phyloP scores from a whole-genome alignment of 1,140 invertebrate genomes.

The Hermatobates lingyangjiaoensis region DNA sequence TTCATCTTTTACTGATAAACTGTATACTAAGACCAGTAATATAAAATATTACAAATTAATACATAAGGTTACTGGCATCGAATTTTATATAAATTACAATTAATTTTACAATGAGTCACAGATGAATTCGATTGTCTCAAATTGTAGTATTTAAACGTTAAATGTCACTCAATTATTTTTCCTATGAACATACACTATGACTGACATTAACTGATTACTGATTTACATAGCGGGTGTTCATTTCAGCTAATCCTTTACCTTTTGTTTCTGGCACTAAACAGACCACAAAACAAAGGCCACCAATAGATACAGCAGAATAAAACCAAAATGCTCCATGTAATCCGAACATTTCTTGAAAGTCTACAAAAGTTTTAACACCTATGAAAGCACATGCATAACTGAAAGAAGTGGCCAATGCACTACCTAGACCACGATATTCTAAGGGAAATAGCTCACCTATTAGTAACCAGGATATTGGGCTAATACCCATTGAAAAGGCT shows the following conservation, averaged over 20 bases:
- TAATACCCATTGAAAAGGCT: slow-evolving; percentile 71
- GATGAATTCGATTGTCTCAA: no score
- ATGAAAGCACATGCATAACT: slow-evolving; percentile 76
- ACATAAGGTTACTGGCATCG: no score
- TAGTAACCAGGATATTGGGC: slow-evolving; percentile 71
- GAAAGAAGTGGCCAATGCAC: slow-evolving; percentile 62
- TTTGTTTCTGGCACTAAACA: slow-evolving; percentile 80
- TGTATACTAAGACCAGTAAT: no score
- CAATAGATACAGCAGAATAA: slow-evolving; percentile 62
- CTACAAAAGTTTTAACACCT: slow-evolving; percentile 71
- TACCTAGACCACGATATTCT: slow-evolving; percentile 63
- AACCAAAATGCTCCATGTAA: slow-evolving; percentile 72
- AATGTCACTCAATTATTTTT: no score
- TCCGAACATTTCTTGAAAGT: slow-evolving; percentile 53
- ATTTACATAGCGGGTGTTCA: no score
- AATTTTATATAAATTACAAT: no score
- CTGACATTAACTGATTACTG: no score
- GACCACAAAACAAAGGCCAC: slow-evolving; percentile 64
- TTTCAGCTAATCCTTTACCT: slow-evolving; percentile 69
- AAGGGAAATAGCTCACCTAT: slow-evolving; percentile 75
- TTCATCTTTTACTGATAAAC: no score
- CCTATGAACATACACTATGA: no score
- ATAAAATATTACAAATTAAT: no score
- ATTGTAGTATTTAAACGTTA: no score
- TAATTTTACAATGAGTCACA: no score